Percentiles rank a stretch among this genome's conserved stretches.
Conservation (phyloP, 2,888 invertebrate species). For the Ecliptopera silaceata region DNA sequence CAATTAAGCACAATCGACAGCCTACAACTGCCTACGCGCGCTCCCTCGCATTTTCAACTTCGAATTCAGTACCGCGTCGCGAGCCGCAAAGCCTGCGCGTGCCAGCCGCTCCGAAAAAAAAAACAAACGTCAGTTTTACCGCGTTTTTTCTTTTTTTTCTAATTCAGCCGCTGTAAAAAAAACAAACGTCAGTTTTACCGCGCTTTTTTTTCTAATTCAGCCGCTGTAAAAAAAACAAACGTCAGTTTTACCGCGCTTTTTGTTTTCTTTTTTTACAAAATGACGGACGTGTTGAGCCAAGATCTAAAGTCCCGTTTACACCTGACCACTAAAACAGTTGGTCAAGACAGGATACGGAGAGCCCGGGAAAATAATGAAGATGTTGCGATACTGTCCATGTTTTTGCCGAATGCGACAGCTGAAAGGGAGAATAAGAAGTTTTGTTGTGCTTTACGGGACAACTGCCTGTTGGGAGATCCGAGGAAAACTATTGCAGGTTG, state of each 20-base stretch:
- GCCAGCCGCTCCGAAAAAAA: conserved; percentile 32
- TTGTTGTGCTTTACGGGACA: conserved; percentile 88
- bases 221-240: conserved; percentile 38
- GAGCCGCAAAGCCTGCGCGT: conserved; percentile 71
- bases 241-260: conserved; percentile 54
- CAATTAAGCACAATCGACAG: conserved; percentile 70
- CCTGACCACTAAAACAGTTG: conserved; percentile 90
- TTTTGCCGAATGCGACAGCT: conserved; percentile 86
- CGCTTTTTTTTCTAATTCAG: too few relatives aligned
- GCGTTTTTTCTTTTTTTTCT: conserved; percentile 49
- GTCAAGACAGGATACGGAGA: conserved; percentile 90
- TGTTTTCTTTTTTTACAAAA: conserved; percentile 57
- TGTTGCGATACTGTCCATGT: conserved; percentile 93
- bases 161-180: conserved; percentile 33
- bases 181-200: conserved; percentile 50
- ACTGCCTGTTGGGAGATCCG: conserved; percentile 90
- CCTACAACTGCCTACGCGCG: conserved; percentile 53
- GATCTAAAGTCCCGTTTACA: conserved; percentile 89
- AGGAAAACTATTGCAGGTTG: conserved; percentile 91
- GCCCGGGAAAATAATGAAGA: conserved; percentile 94
- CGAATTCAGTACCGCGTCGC: conserved; percentile 65
- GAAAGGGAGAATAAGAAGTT: conserved; percentile 88
- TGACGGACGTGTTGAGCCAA: conserved; percentile 91
- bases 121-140: conserved; percentile 49
- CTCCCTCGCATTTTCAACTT: conserved; percentile 45